Base-by-base conservation (phyloP, 2,888 invertebrate species). In the Agrochola circellaris region DNA sequence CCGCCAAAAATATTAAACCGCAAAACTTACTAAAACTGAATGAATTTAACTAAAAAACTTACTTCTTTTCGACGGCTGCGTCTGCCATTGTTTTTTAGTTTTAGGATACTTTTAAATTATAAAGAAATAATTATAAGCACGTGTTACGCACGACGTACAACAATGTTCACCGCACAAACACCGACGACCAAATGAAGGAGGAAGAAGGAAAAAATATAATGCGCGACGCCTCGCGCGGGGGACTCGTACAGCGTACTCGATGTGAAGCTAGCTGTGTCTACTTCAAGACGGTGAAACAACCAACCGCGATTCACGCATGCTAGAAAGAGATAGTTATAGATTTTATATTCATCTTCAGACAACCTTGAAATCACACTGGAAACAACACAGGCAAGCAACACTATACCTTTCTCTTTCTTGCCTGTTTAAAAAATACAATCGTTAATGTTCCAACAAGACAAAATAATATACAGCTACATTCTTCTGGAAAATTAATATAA, bases 21-120 rank as follows among this genome's bases (percentile, higher is more conserved):
- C 72, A 79, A 91, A 91, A 90, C 81, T 89, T 85, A 64, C 45
- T 65, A 81, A 77, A 88, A 85, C 75, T 89, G 79, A 91, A 84
- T 86, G 77, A 92, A 90, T 85, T 80, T 79, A 62, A 70, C 86
- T 38, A 87, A 89, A 87, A 84, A 92, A 97, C 98, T 98, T 97
- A 98, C 98, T 97, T 97, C 93, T 97, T 97, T 93, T 97, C 97
- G 86, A 97, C 96, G 91, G 97, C 98, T 95, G 97, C 97, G 95
- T 98, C 98, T 95, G 98, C 97, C 98, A 98, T 98, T 96, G 75
- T 91, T 94, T 88, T 90, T 87, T 81, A 73, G 82, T 89, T 92
- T 90, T 84, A 81, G 69, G 78, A 77, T 91, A 91, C 91, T 92
- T 91, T 91, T 88, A 88, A 82, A 90, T 86, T 83, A 83, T 75